Percentiles rank a stretch among this genome's conserved stretches.
Evolutionary conservation across 2,797 vertebrate species (phyloP).

Genomic region (Cirrhinus mrigala): DNA sequence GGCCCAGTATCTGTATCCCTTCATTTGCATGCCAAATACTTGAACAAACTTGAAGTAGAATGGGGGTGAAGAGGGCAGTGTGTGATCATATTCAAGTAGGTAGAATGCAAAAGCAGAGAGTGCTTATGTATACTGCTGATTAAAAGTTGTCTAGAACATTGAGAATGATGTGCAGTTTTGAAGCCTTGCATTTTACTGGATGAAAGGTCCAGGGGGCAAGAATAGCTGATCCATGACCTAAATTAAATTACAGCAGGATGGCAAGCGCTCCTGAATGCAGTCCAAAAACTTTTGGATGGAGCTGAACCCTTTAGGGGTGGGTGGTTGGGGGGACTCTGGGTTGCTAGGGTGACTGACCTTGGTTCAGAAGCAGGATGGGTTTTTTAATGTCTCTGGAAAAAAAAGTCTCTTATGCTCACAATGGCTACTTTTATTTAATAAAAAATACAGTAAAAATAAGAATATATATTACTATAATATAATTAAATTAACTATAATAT

Average conservation of each 20-base stretch:
- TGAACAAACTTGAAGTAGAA: not conserved
- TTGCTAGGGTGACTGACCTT: slow-evolving; percentile 4
- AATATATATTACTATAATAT: too few species aligned
- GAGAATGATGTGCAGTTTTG: slow-evolving; percentile 34
- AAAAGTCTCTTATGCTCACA: not conserved
- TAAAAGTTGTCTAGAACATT: slow-evolving; percentile 32
- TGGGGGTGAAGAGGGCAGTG: not conserved
- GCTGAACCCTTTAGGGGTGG: slow-evolving; percentile 26
- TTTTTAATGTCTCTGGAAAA: not conserved
- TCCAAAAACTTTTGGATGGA: slow-evolving; percentile 28
- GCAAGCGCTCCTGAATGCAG: slow-evolving; percentile 48
- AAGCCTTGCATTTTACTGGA: slow-evolving; percentile 20
- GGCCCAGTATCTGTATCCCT: not conserved
- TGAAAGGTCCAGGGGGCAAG: slow-evolving; percentile 5
- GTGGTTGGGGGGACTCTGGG: not conserved
- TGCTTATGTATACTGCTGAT: slow-evolving; percentile 18
- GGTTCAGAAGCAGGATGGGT: slow-evolving; percentile 3
- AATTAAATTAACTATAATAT: too few species aligned
- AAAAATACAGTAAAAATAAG: not conserved
- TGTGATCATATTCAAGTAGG: not conserved
- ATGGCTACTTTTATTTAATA: not conserved
- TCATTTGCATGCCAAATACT: not conserved
- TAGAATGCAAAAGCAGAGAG: not conserved
- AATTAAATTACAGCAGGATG: slow-evolving; percentile 58
- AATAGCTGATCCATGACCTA: slow-evolving; percentile 35